Evolutionary conservation across 2,797 vertebrate genomes (phyloP), one percentile per base, ranked within the genome.

Genomic region (Rhinophrynus dorsalis): DNA sequence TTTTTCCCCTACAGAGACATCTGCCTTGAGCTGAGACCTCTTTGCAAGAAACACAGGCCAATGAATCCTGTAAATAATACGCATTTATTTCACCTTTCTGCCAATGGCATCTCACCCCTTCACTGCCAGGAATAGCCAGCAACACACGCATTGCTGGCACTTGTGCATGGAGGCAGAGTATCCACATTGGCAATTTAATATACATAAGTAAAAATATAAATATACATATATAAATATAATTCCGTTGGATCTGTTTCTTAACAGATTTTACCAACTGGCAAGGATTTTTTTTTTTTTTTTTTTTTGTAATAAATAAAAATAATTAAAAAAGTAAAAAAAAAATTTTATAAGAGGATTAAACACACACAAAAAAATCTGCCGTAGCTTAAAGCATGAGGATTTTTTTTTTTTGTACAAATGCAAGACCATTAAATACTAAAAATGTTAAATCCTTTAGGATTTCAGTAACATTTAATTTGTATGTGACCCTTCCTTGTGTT

Each of bases 301-400:
- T 54, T 71, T 73, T 65, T 73, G 61, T 72, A 65, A 73, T 15
- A 63, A 51, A 37, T 15, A 40, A 65, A 63, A 57, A 72, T 20
- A 54, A 54, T 9, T 11, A n/a, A 30, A 54, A 54, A 33, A 58
- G 52, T 73, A 73, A 73, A 18, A 72, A 72, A 72, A 61, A 20
- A 9, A 23, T 38, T 38, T n/a, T n/a, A n/a, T n/a, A n/a, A n/a
- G n/a, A n/a, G n/a, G n/a, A 18, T 13, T 13, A 63, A 64, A 58
- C 57, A 26, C 42, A 26, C 2, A 27, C 17, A 55, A 65, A 63
- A 64, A 71, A 71, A 63, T 56, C 52, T 40, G 69, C 45, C 57
- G 33, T 73, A 73, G 61, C 69, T 73, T 65, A 52, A 73, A 73
- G 69, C 69, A 73, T 73, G 69, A 58, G n/a, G n/a, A 37, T 50